These are phyloP conservation scores for Hippocampus guttulatus DNA, from an alignment of 2,113 vertebrate species.

Conservation along the genomic window DNA sequence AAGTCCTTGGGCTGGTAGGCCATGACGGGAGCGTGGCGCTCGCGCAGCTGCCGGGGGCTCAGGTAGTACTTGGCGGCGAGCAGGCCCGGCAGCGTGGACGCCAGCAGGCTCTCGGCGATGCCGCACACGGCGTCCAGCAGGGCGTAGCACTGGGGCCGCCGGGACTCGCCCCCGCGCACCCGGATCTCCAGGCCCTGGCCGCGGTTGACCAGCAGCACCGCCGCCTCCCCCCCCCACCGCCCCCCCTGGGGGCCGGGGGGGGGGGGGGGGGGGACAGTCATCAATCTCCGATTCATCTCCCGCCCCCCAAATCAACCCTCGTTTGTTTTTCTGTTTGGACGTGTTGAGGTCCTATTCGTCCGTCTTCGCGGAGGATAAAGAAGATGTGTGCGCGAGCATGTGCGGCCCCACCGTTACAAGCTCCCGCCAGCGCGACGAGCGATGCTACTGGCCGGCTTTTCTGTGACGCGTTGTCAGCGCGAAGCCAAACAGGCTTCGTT, in stretches of 20 bases:
- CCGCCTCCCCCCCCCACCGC: slow-evolving; percentile 82
- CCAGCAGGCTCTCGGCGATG: slow-evolving; percentile 87
- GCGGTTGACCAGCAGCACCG: slow-evolving; percentile 94
- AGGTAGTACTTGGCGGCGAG: slow-evolving; percentile 90
- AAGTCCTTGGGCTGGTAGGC: slow-evolving; percentile 98
- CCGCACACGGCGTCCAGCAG: slow-evolving; percentile 90
- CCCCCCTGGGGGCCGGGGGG: slow-evolving; percentile 71
- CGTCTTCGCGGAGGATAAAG: no score
- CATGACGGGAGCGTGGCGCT: slow-evolving; percentile 93
- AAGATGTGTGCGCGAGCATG: no score
- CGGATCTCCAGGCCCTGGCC: slow-evolving; percentile 95
- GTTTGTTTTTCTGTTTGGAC: no score
- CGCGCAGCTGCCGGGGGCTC: slow-evolving; percentile 93
- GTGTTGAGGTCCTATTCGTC: no score
- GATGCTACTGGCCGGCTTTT: no score
- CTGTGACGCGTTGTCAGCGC: no score
- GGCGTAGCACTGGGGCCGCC: slow-evolving; percentile 86
- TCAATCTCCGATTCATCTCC: no score
- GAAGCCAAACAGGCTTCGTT: no score
- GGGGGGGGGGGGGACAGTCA: neutral
- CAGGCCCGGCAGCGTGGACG: slow-evolving; percentile 87
- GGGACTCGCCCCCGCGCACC: slow-evolving; percentile 83
- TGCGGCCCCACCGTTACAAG: no score
- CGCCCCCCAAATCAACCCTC: no score
- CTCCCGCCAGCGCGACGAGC: no score